Percentiles rank a stretch among this genome's conserved stretches.
phyloP scores from a whole-genome alignment of 2,113 vertebrate genomes.

The Hyaena hyaena region DNA sequence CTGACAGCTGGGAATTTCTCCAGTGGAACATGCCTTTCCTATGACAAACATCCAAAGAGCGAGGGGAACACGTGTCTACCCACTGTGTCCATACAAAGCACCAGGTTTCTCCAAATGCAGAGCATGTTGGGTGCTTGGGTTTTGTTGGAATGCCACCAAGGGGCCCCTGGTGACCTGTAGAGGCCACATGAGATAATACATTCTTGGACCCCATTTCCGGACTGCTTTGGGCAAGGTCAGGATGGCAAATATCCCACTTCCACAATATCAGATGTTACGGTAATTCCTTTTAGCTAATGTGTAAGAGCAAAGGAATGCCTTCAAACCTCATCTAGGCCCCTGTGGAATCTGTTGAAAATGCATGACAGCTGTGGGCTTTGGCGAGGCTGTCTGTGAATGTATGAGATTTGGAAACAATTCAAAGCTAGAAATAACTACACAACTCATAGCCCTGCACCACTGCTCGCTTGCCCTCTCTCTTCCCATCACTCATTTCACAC shows the following conservation, averaged over 20 bases:
- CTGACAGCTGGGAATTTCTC: slow-evolving; percentile 95
- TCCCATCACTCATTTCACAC: slow-evolving; percentile 75
- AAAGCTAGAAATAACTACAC: slow-evolving; percentile 87
- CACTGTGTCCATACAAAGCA: slow-evolving; percentile 81
- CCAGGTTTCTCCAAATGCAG: slow-evolving; percentile 88
- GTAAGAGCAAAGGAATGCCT: slow-evolving; percentile 98
- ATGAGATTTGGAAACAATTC: slow-evolving; percentile 90
- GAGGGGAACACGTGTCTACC: slow-evolving; percentile 92
- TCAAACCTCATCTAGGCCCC: slow-evolving; percentile 93
- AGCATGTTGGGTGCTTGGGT: slow-evolving; percentile 86
- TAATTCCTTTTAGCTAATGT: slow-evolving; percentile 96
- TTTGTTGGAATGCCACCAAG: slow-evolving; percentile 65
- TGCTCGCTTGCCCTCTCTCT: slow-evolving; percentile 25
- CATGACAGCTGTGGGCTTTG: slow-evolving; percentile 97
- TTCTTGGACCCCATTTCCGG: slow-evolving; percentile 93
- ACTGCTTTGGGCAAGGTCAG: slow-evolving; percentile 95
- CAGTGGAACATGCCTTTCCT: slow-evolving; percentile 96
- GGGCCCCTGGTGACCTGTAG: slow-evolving; percentile 86
- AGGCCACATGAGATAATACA: slow-evolving; percentile 94
- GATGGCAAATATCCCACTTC: slow-evolving; percentile 96
- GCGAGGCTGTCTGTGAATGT: slow-evolving; percentile 90
- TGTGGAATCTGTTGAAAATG: slow-evolving; percentile 99
- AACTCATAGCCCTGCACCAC: slow-evolving; percentile 71
- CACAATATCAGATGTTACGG: slow-evolving; percentile 98
- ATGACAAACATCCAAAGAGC: slow-evolving; percentile 92